Conservation (phyloP, 2,888 invertebrate genomes). For the Ligdia adustata region DNA sequence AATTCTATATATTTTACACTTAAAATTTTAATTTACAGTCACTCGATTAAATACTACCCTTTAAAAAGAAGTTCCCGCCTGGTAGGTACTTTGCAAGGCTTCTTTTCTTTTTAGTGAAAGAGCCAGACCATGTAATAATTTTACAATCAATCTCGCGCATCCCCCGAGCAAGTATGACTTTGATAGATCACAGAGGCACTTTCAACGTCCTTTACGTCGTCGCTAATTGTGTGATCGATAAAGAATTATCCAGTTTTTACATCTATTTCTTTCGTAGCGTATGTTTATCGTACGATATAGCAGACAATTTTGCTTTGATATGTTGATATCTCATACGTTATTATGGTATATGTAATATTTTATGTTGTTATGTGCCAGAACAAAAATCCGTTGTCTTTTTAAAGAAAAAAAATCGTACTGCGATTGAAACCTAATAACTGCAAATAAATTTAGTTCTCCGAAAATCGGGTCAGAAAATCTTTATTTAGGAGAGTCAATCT, state of each 20-base stretch:
- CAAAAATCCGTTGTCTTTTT: too few species aligned
- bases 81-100: background rate
- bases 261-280: background rate
- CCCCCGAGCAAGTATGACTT: slow-evolving; percentile 44
- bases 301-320: slow-evolving; percentile 33
- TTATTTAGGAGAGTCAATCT: slow-evolving; percentile 51
- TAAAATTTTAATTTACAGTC: too few species aligned
- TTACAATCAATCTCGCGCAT: slow-evolving; percentile 50
- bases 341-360: slow-evolving; percentile 1
- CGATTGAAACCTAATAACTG: too few species aligned
- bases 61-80: slow-evolving; percentile 28
- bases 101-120: slow-evolving; percentile 17
- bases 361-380: too few species aligned
- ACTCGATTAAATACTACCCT: too few species aligned
- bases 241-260: slow-evolving; percentile 27
- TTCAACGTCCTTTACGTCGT: slow-evolving; percentile 34
- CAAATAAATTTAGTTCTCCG: too few species aligned
- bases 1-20: too few species aligned
- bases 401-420: too few species aligned
- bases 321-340: slow-evolving; percentile 33
- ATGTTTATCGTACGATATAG: background rate
- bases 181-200: slow-evolving; percentile 48
- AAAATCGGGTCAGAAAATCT: slow-evolving; percentile 28
- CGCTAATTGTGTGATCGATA: slow-evolving; percentile 52
- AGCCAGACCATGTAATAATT: slow-evolving; percentile 41